phyloP scores from a whole-genome alignment of 2,888 invertebrate genomes.

The Allophyes oxyacanthae region DNA sequence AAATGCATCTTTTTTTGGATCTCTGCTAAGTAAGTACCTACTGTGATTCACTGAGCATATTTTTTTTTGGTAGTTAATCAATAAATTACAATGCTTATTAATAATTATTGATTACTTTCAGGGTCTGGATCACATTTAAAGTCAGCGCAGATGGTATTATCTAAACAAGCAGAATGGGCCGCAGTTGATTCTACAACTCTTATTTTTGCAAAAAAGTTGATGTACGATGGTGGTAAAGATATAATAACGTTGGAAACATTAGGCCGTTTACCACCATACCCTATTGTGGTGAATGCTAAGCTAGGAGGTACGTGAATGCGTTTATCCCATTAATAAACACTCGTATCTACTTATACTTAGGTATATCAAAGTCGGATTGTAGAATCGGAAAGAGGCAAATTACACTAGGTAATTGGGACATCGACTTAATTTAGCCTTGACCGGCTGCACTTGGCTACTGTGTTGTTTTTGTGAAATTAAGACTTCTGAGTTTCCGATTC shows the following conservation, averaged over 20 bases:
- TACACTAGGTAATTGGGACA: too few species aligned
- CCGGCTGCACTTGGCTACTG: too few species aligned
- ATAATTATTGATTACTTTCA: conserved; percentile 57
- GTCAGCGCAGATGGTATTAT: conserved; percentile 90
- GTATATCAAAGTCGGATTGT: too few species aligned
- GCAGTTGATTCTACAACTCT: conserved; percentile 90
- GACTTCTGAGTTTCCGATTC: too few species aligned
- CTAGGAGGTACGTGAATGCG: conserved; percentile 84
- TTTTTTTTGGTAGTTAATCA: not conserved
- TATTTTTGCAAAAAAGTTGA: conserved; percentile 85
- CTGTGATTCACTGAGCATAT: too few species aligned
- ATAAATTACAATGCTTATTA: too few species aligned
- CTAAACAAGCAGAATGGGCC: conserved; percentile 90
- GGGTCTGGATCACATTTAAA: conserved; percentile 90
- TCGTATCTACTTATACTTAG: too few species aligned
- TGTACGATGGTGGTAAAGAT: conserved; percentile 89
- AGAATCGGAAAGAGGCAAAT: too few species aligned
- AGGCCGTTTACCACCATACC: conserved; percentile 91
- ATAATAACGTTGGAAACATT: conserved; percentile 89
- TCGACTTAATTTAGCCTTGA: too few species aligned
- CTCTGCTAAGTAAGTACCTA: conserved; percentile 87
- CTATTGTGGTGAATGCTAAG: conserved; percentile 89
- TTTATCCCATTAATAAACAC: not conserved
- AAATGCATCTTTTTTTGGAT: conserved; percentile 90
- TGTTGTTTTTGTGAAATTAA: too few species aligned